Conservation (phyloP, 2,888 invertebrate genomes). For the Psococerastis gibbosa region DNA sequence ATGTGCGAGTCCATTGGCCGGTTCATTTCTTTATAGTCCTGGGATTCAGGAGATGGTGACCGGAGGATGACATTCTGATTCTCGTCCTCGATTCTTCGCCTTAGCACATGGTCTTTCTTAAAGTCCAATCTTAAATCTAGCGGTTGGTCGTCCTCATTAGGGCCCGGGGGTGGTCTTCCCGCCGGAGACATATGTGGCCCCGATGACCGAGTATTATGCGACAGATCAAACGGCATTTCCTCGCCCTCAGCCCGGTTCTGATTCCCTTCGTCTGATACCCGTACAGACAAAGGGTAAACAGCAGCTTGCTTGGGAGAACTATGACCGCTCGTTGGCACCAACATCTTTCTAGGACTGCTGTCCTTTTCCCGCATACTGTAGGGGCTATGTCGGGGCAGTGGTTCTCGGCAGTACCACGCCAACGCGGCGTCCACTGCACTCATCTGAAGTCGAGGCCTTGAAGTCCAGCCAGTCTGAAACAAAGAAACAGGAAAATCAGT, state of each 20-base stretch:
- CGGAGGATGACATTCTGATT: conserved; percentile 56
- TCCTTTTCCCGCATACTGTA: conserved; percentile 74
- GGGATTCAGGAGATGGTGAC: conserved; percentile 20
- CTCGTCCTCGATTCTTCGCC: conserved; percentile 53
- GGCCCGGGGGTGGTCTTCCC: conserved; percentile 28
- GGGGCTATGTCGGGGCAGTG: conserved; percentile 26
- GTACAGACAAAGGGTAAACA: conserved; percentile 44
- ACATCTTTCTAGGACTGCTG: conserved; percentile 77
- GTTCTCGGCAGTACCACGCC: conserved; percentile 30
- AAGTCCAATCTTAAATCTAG: conserved; percentile 73
- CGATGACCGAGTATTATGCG: conserved; percentile 23
- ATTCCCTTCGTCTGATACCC: conserved; percentile 29
- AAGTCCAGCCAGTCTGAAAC: conserved; percentile 8
- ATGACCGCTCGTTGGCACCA: conserved; percentile 34
- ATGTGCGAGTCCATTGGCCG: conserved; percentile 17
- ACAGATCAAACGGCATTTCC: conserved; percentile 50
- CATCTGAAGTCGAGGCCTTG: conserved; percentile 26
- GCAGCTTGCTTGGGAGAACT: conserved; percentile 55
- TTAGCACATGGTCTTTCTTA: conserved; percentile 42
- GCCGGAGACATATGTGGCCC: conserved; percentile 21
- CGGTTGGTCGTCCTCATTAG: conserved; percentile 48
- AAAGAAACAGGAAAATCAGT: not conserved
- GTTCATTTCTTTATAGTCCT: conserved; percentile 17
- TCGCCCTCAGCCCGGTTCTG: conserved; percentile 22
- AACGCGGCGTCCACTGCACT: conserved; percentile 52